phyloP scores from a whole-genome alignment of 2,888 invertebrate genomes.

The Drosophila picticornis region DNA sequence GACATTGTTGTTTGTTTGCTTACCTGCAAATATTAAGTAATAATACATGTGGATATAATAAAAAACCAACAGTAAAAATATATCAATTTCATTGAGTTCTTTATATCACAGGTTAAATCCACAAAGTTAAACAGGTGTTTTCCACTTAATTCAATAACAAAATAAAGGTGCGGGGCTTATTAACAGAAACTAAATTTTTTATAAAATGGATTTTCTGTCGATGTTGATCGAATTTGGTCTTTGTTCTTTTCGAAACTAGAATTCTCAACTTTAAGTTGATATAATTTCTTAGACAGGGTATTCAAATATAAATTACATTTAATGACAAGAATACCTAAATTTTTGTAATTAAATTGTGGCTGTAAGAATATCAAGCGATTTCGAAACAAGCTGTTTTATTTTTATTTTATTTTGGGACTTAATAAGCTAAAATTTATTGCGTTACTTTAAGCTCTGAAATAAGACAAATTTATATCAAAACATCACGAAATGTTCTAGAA shows the following conservation, averaged over 20 bases:
- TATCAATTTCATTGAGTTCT: slow-evolving; percentile 2
- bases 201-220: neutral
- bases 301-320: neutral
- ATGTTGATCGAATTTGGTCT: neutral
- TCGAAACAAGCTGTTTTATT: slow-evolving; percentile 13
- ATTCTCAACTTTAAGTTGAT: neutral
- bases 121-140: slow-evolving; percentile 50
- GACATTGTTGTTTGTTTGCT: slow-evolving; percentile 18
- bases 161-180: neutral
- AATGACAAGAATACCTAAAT: neutral
- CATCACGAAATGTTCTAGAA: neutral
- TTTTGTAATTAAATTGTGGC: neutral
- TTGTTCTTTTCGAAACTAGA: neutral
- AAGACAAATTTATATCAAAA: neutral
- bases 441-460: slow-evolving; percentile 1
- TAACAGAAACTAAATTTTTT: neutral
- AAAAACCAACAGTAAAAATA: slow-evolving; percentile 8
- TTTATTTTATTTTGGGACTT: neutral
- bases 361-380: slow-evolving; percentile 1
- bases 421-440: slow-evolving; percentile 23
- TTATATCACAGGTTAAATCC: slow-evolving; percentile 13
- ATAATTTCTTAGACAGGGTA: neutral
- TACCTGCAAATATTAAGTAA: slow-evolving; percentile 47
- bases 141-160: neutral
- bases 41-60: slow-evolving; percentile 22